phyloP scores from a whole-genome alignment of 2,888 invertebrate species.

The Ormia ochracea region DNA sequence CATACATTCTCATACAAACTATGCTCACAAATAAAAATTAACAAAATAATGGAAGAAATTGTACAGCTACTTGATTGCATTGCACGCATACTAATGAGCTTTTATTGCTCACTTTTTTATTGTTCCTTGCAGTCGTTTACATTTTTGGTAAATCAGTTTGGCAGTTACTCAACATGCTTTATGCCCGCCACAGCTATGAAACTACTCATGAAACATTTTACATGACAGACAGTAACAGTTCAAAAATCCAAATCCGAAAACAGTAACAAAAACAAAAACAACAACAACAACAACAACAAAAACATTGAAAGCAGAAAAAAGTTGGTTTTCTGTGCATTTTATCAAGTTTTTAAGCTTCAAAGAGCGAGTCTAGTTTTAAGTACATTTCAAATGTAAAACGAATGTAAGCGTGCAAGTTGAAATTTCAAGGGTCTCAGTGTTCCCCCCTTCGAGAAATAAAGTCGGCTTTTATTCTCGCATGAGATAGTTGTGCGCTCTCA shows the following conservation, averaged over 20 bases:
- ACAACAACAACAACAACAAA: neutral
- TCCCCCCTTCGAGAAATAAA: neutral
- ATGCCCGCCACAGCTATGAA: conserved; percentile 36
- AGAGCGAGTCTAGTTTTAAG: conserved; percentile 35
- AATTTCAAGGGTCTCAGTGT: conserved; percentile 4
- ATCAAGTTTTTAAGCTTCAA: neutral
- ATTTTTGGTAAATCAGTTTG: conserved; percentile 21
- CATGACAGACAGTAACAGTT: conserved; percentile 53
- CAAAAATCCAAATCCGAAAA: conserved; percentile 8
- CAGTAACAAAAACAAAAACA: neutral
- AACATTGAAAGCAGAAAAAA: conserved; percentile 39
- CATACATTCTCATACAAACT: too few species aligned
- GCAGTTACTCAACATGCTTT: conserved; percentile 46
- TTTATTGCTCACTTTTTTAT: conserved; percentile 1
- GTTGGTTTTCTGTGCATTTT: neutral
- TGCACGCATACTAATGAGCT: conserved; percentile 61
- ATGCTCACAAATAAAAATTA: too few species aligned
- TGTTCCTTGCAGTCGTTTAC: neutral
- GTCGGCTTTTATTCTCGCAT: neutral
- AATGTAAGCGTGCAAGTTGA: conserved; percentile 7
- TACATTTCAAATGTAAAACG: conserved; percentile 28
- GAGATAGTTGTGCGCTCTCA: conserved; percentile 10
- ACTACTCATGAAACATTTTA: too few species aligned
- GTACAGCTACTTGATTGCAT: conserved; percentile 60
- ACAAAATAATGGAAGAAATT: conserved; percentile 44